Conservation (phyloP, 2,888 invertebrate species). For the Apantesis nais region DNA sequence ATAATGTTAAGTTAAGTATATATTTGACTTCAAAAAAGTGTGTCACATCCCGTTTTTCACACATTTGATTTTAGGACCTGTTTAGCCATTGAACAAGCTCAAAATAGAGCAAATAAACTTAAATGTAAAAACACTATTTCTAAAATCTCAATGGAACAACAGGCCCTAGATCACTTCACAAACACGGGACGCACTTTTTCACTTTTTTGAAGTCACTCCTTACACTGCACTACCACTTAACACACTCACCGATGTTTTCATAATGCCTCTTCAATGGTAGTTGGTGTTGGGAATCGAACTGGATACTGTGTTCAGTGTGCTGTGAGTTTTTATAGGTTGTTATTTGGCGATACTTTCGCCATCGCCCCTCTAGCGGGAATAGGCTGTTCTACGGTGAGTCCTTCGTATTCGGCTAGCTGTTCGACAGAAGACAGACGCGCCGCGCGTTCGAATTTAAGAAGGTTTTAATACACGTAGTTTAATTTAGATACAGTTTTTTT, state of each 20-base stretch:
- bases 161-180: conserved; percentile 53
- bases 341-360: conserved; percentile 84
- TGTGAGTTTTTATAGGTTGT: conserved; percentile 83
- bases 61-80: conserved; percentile 40
- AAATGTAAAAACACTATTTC: conserved; percentile 16
- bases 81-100: conserved; percentile 42
- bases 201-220: conserved; percentile 81
- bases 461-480: conserved; percentile 19
- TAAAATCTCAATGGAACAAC: conserved; percentile 41
- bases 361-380: conserved; percentile 76
- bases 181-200: conserved; percentile 62
- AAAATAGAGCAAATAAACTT: conserved; percentile 26
- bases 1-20: conserved; percentile 34
- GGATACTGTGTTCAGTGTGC: conserved; percentile 73
- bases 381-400: conserved; percentile 62
- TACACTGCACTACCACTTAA: conserved; percentile 67
- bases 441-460: conserved; percentile 54
- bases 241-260: conserved; percentile 82
- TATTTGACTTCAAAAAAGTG: conserved; percentile 81
- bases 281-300: conserved; percentile 82
- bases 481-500: conserved; percentile 6
- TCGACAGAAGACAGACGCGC: conserved; percentile 70
- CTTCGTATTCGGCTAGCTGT: conserved; percentile 74
- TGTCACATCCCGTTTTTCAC: conserved; percentile 54
- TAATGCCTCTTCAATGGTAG: conserved; percentile 81